Percentiles rank a stretch among this genome's conserved stretches.
Evolutionary conservation across 1,140 invertebrate species (phyloP).

Genomic region (Dendrolimus punctatus): DNA sequence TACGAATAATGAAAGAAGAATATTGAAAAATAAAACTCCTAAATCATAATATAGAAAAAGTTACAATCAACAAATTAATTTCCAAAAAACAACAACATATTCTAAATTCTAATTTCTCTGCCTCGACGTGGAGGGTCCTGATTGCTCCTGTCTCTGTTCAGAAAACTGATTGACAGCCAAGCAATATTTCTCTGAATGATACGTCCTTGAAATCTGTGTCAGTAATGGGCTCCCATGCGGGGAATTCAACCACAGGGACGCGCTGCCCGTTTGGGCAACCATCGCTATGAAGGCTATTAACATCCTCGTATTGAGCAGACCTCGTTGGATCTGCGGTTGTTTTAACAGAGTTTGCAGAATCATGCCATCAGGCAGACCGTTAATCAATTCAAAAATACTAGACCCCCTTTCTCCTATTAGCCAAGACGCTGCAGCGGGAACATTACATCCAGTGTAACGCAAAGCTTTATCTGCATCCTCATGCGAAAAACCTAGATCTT

Average conservation of each 20-base stretch:
- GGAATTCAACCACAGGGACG: slow-evolving; percentile 54
- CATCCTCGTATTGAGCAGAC: slow-evolving; percentile 57
- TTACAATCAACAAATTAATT: not conserved
- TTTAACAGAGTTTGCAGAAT: slow-evolving; percentile 53
- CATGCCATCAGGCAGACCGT: slow-evolving; percentile 47
- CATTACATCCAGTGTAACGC: slow-evolving; percentile 42
- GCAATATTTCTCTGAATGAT: slow-evolving; percentile 62
- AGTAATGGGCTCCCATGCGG: slow-evolving; percentile 53
- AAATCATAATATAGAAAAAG: too few relatives aligned
- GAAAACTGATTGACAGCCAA: slow-evolving; percentile 60
- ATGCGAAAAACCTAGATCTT: slow-evolving; percentile 41
- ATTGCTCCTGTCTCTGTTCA: slow-evolving; percentile 18
- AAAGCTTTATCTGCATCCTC: slow-evolving; percentile 43
- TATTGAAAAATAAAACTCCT: too few relatives aligned
- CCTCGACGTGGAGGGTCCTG: slow-evolving; percentile 40
- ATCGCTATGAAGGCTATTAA: slow-evolving; percentile 61
- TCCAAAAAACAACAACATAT: not conserved
- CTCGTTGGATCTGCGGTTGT: slow-evolving; percentile 56
- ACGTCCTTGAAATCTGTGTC: slow-evolving; percentile 56
- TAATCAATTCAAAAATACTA: slow-evolving; percentile 48
- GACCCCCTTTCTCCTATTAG: slow-evolving; percentile 52
- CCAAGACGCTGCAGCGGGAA: slow-evolving; percentile 55
- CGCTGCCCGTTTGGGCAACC: slow-evolving; percentile 52
- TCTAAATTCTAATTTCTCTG: slow-evolving; percentile 22
- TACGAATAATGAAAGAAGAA: too few relatives aligned